Evolutionary conservation across 1,140 invertebrate genomes (phyloP).

Genomic region (Onthophagus taurus): DNA sequence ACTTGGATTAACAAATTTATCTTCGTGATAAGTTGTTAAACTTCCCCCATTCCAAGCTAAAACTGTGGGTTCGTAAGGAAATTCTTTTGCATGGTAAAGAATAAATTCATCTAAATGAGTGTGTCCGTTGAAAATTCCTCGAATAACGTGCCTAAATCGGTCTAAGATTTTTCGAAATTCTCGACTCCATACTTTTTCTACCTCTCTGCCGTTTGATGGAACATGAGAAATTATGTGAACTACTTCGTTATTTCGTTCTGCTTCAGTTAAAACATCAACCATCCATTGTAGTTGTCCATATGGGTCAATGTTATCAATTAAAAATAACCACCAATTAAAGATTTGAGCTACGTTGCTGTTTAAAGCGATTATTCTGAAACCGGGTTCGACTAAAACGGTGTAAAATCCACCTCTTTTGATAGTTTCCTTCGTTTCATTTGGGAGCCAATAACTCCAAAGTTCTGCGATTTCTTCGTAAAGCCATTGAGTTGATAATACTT

Average conservation of each 20-base stretch:
- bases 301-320: conserved; percentile 48
- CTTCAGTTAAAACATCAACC: conserved; percentile 51
- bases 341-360: conserved; percentile 65
- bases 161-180: conserved; percentile 53
- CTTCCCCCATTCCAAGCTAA: conserved; percentile 75
- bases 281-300: conserved; percentile 67
- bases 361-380: conserved; percentile 58
- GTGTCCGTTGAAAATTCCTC: conserved; percentile 38
- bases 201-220: conserved; percentile 53
- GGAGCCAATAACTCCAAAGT: conserved; percentile 56
- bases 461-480: conserved; percentile 54
- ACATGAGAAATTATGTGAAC: conserved; percentile 80
- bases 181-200: conserved; percentile 54
- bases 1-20: conserved; percentile 57
- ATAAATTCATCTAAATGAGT: conserved; percentile 67
- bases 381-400: conserved; percentile 47
- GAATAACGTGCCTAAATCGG: conserved; percentile 5
- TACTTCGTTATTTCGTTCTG: conserved; percentile 58
- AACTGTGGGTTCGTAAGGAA: conserved; percentile 38
- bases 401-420: conserved; percentile 58
- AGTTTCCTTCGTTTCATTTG: conserved; percentile 47
- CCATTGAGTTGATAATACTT: conserved; percentile 47
- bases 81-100: conserved; percentile 49
- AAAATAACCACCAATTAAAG: conserved; percentile 50
- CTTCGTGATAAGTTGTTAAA: conserved; percentile 51